Percentiles rank a stretch among this genome's conserved stretches.
These are phyloP conservation scores for Mythimna lalbum DNA, from an alignment of 2,888 invertebrate genomes.

Conservation along the genomic window DNA sequence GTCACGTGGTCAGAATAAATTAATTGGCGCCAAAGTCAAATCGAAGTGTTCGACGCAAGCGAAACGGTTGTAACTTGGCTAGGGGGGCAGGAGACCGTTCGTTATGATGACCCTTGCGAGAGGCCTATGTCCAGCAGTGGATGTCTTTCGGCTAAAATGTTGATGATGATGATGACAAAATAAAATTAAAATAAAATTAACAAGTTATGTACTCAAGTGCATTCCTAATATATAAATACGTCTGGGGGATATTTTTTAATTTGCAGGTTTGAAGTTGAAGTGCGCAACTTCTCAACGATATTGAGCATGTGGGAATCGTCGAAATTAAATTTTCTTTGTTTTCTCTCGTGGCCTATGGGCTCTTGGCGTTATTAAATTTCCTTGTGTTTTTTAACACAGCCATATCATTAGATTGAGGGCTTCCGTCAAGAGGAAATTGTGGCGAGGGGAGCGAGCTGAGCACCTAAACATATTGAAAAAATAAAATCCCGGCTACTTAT, in stretches of 20 bases:
- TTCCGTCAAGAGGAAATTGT: conserved; percentile 91
- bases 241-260: conserved; percentile 73
- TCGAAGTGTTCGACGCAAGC: too few relatives aligned
- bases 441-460: conserved; percentile 87
- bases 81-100: too few relatives aligned
- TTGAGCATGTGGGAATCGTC: conserved; percentile 90
- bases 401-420: conserved; percentile 91
- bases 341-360: conserved; percentile 82
- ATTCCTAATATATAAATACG: conserved; percentile 23
- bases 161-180: background rate
- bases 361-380: conserved; percentile 90
- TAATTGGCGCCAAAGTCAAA: too few relatives aligned
- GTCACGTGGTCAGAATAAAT: too few relatives aligned
- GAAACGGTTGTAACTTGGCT: too few relatives aligned
- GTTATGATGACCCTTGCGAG: too few relatives aligned
- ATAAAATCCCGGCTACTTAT: conserved; percentile 89
- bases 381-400: conserved; percentile 91
- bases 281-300: conserved; percentile 85
- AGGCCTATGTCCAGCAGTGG: too few relatives aligned
- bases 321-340: conserved; percentile 91
- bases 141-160: too few relatives aligned
- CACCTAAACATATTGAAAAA: conserved; percentile 91
- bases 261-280: conserved; percentile 76
- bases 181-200: conserved; percentile 30
- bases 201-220: conserved; percentile 1